Base-by-base conservation (phyloP, 30 jellyfish, hydroid and myxozoan species). In the Hydractinia echinata region DNA sequence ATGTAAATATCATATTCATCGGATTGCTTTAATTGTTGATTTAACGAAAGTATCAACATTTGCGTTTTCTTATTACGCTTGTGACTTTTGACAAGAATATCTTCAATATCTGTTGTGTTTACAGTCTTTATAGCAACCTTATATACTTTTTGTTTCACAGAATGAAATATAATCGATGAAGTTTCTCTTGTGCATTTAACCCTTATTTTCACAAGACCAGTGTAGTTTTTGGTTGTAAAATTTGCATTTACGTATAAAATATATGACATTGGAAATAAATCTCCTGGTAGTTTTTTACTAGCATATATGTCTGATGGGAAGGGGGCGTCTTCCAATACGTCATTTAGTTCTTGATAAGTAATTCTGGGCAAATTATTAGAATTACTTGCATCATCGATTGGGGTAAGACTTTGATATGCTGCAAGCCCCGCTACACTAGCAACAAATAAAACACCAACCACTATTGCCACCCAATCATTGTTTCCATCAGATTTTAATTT, bases 141-240 rank as follows among this genome's bases (percentile, higher is more conserved):
- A 20, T 30, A 20, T 8, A 71, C 55, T 20, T 20, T 71, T 20
- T 71, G 81, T 4, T 71, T 55, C 7, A 58, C 81, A 5, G 81
- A 71, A 58, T 71, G 39, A 1, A 71, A 14, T 39, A 71, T 52
- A 50, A 71, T 71, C 16, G 30, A 3, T 6, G 10, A 39, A 7
- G 81, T 71, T 11, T 48, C 51, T 52, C 60, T 6, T 13, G n/a
- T 48, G 81, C 81, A 71, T 48, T 52, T 8, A n/a, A 71, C n/a
- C 18, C 81, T 55, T n/a, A 71, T 71, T 71, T 71, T 71, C 58
- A 71, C 81, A 20, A 71, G 61, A 10, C 81, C 81, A 14, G 81
- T 20, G 53, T 71, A 71, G 55, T 71, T 30, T 60, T 19, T 71
- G 15, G 55, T 8, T 9, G 55, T 14, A 7, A 71, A 50, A 15